phyloP scores from a whole-genome alignment of 1,140 invertebrate species.

The Gryon sp. region DNA sequence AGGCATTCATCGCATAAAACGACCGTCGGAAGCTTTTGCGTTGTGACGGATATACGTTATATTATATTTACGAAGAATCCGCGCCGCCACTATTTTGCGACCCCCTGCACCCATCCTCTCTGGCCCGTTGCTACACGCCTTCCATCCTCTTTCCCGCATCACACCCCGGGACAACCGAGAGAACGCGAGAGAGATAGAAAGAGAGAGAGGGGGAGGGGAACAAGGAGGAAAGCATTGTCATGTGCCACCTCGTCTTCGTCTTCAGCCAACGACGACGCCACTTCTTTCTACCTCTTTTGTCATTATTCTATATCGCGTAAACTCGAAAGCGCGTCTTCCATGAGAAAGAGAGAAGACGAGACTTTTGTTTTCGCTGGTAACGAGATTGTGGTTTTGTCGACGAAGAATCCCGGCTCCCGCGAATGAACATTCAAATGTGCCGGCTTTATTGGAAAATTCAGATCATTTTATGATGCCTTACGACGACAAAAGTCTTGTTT shows the following conservation, averaged over 20 bases:
- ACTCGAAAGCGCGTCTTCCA: not conserved
- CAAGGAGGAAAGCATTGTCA: no score
- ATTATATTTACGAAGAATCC: constrained; percentile 39
- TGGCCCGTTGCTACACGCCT: not conserved
- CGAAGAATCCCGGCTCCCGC: not conserved
- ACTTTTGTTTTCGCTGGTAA: constrained; percentile 7
- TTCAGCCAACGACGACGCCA: not conserved
- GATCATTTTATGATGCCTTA: no score
- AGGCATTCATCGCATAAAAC: constrained; percentile 36
- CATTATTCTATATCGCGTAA: constrained; percentile 24
- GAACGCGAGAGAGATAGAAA: no score
- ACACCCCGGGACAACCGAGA: no score
- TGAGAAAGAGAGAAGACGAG: no score
- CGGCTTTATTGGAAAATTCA: constrained; percentile 14
- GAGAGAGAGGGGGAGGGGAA: no score
- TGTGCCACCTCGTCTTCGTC: not conserved
- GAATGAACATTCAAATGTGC: not conserved
- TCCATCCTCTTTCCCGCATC: not conserved
- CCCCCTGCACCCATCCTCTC: not conserved
- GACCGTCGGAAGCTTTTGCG: constrained; percentile 40
- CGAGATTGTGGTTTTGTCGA: constrained; percentile 13
- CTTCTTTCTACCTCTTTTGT: constrained; percentile 19
- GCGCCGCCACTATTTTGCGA: constrained; percentile 7
- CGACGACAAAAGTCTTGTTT: no score
- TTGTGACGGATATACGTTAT: constrained; percentile 44